phyloP scores from a whole-genome alignment of 1,140 invertebrate species.

The Drosophila kikkawai region DNA sequence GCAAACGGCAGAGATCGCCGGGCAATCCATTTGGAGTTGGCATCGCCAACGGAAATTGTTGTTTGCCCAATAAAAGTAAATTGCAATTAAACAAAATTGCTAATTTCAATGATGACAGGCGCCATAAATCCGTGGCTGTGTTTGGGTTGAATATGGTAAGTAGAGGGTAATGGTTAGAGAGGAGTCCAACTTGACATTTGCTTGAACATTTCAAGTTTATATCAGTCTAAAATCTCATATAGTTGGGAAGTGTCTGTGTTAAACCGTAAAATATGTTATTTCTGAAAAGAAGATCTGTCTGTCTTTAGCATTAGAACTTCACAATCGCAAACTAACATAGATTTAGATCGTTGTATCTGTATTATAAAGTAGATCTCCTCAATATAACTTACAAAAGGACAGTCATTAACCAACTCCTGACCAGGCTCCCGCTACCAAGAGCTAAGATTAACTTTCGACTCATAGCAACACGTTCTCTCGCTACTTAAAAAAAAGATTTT shows the following conservation, averaged over 20 bases:
- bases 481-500: conserved; percentile 50
- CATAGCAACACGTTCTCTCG: conserved; percentile 38
- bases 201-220: not conserved
- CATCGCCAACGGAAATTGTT: conserved; percentile 71
- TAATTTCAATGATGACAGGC: conserved; percentile 78
- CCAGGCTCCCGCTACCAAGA: not conserved
- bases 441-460: conserved; percentile 54
- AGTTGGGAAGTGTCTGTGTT: too few relatives aligned
- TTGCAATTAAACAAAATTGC: conserved; percentile 82
- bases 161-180: conserved; percentile 13
- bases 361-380: too few relatives aligned
- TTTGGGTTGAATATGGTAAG: conserved; percentile 23
- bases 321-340: too few relatives aligned
- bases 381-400: not conserved
- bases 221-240: not conserved
- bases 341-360: too few relatives aligned
- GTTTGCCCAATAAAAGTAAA: conserved; percentile 81
- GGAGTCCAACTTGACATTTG: too few relatives aligned
- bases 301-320: not conserved
- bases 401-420: not conserved
- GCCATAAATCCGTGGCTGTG: conserved; percentile 60
- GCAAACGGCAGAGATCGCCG: conserved; percentile 62
- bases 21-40: conserved; percentile 52
- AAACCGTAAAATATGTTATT: not conserved
- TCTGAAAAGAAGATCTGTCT: not conserved